Evolutionary conservation across 2,797 vertebrate species (phyloP), one percentile per base, ranked within the genome.

Genomic region (Premnoplex brunnescens): DNA sequence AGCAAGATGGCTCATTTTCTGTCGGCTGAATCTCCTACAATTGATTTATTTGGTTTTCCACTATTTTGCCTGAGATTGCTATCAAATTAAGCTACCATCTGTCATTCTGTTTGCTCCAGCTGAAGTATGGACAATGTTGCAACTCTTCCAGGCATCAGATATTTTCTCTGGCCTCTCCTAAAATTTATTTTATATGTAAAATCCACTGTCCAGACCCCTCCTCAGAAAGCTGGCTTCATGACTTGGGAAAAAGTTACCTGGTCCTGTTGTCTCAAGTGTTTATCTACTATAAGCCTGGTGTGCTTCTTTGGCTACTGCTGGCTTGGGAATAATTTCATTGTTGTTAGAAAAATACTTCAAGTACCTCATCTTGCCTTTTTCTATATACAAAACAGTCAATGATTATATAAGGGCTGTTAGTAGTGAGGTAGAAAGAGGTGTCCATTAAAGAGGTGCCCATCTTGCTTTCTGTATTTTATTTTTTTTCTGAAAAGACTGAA

Each of bases 21-120:
- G 91, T 93, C 63, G 46, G 89, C 49, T 93, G 79, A 91, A 64
- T 80, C 34, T 78, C 37, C 30, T 64, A 78, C 30, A 89, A 92
- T 14, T 88, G 78, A 79, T 95, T 92, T 92, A 85, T 92, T 94
- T 94, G 87, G 83, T 92, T 92, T 95, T 73, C 76, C 36, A 88
- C 20, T 85, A 71, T 92, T 95, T 95, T 95, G 85, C 51, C 82
- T 85, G 79, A 92, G 81, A 95, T 62, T 80, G 49, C 72, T 88
- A 71, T 77, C 72, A 92, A 64, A 91, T 91, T 91, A 96, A 92
- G 60, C 44, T 58, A 88, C 91, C 87, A 89, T 87, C 89, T 93
- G 87, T 85, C 56, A 89, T 68, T 74, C 24, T 58, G 34, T 80
- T 94, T 91, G 58, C 75, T 88, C 21, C 2, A 4, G 22, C n/a